These are phyloP conservation scores for Metopolophium dirhodum DNA, from an alignment of 1,140 invertebrate genomes.

Conservation along the genomic window DNA sequence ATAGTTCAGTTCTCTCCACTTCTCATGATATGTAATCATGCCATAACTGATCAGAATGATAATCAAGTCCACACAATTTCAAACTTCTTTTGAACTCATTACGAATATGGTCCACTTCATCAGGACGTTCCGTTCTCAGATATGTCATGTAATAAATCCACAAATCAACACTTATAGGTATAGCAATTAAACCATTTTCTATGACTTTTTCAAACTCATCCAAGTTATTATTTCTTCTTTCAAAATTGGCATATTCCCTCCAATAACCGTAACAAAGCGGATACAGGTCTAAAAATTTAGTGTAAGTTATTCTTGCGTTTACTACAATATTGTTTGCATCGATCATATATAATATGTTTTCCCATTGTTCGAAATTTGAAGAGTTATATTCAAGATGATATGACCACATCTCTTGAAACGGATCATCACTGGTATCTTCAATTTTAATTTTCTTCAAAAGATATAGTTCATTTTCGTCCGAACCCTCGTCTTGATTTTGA, in stretches of 20 bases:
- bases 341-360: slow-evolving; percentile 92
- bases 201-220: slow-evolving; percentile 93
- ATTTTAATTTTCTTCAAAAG: not conserved
- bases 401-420: slow-evolving; percentile 82
- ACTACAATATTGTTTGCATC: slow-evolving; percentile 96
- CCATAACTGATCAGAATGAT: slow-evolving; percentile 95
- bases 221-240: slow-evolving; percentile 89
- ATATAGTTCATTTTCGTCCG: not conserved
- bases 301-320: slow-evolving; percentile 91
- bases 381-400: slow-evolving; percentile 92
- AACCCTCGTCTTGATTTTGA: not conserved
- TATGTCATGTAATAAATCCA: slow-evolving; percentile 97
- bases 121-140: slow-evolving; percentile 76
- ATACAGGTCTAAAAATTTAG: slow-evolving; percentile 91
- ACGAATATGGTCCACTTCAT: slow-evolving; percentile 79
- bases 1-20: slow-evolving; percentile 77
- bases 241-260: slow-evolving; percentile 97
- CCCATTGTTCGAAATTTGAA: slow-evolving; percentile 96
- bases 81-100: slow-evolving; percentile 87
- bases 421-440: slow-evolving; percentile 70
- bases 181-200: slow-evolving; percentile 92
- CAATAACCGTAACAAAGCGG: slow-evolving; percentile 99
- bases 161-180: slow-evolving; percentile 94
- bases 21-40: slow-evolving; percentile 97
- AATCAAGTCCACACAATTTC: slow-evolving; percentile 89